Evolutionary conservation across 2,797 vertebrate species (phyloP), one percentile per base, ranked within the genome.

Genomic region (Amazona ochrocephala): DNA sequence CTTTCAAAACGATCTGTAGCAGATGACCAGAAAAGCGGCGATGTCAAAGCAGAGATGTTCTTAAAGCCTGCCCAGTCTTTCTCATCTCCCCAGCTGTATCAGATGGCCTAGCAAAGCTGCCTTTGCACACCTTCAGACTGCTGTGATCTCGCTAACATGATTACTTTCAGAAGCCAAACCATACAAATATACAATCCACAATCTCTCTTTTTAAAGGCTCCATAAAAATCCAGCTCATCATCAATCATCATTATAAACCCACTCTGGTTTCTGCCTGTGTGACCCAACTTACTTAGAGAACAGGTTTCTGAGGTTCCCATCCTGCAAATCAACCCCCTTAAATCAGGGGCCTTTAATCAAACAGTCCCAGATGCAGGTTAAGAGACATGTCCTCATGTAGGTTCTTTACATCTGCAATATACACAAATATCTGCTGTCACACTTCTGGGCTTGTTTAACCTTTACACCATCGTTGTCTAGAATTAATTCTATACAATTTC

Each of bases 121-220:
- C 54, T 37, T 61, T 19, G 39, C 50, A 18, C 26, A 42, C 70
- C 70, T 37, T 34, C 48, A 41, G 51, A 6, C 71, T 10, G 1
- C 54, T 0, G 0, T 3, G 39, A 77, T 37, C 61, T 73, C 8
- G 6, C 61, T 37, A 32, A 56, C 42, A 4, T 1, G 26, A 73
- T 3, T 6, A 0, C 56, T 85, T 62, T 54, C 66, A 39, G 42
- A 34, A 87, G 30, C 37, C 81, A 42, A 79, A 80, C 76, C 39
- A 68, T 7, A 9, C 58, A 74, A 34, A 42, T 37, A 19, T 4
- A 50, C 4, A 10, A 26, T 29, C 37, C 37, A 44, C 13, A n/a
- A 27, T 6, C 61, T 58, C 45, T 42, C 37, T 67, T 83, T 66
- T 13, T 34, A 84, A 72, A 75, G 73, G 9, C 22, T 89, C 64